Conservation (phyloP, 1,140 invertebrate species). For the Thrips palmi region DNA sequence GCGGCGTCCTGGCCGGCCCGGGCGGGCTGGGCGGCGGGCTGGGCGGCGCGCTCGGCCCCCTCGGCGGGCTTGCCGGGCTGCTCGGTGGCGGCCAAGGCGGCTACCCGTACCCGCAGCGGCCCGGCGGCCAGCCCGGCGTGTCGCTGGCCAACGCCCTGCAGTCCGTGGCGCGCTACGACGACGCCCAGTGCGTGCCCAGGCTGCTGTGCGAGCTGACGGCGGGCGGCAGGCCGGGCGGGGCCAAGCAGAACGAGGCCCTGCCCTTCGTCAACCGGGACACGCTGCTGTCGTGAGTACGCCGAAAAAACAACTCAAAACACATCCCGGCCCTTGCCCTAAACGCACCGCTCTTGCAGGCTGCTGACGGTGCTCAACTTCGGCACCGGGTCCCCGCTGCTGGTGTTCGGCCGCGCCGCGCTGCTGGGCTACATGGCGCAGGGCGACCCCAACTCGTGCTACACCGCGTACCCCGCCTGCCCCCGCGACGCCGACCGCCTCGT, state of each 20-base stretch:
- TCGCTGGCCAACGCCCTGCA: conserved; percentile 35
- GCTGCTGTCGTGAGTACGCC: conserved; percentile 38
- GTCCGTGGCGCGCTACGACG: conserved; percentile 54
- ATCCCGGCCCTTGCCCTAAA: too few species aligned
- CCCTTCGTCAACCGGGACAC: conserved; percentile 39
- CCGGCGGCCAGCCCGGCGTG: conserved; percentile 12
- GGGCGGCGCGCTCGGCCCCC: too few species aligned
- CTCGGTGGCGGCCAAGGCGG: too few species aligned
- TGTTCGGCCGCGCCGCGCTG: conserved; percentile 49
- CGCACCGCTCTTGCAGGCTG: conserved; percentile 24
- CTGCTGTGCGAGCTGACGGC: conserved; percentile 56
- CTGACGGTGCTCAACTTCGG: conserved; percentile 25
- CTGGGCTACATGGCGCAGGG: conserved; percentile 44
- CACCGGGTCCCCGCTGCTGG: conserved; percentile 36
- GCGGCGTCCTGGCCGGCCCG: too few species aligned
- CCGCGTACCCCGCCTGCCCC: conserved; percentile 52
- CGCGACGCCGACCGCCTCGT: conserved; percentile 46
- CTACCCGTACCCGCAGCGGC: conserved; percentile 9
- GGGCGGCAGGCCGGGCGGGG: conserved; percentile 32
- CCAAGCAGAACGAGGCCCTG: conserved; percentile 23
- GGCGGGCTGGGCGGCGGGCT: too few species aligned
- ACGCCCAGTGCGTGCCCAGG: conserved; percentile 53
- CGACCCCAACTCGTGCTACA: conserved; percentile 35
- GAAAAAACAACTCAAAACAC: too few species aligned
- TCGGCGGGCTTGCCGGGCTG: too few species aligned